Evolutionary conservation across 1,140 invertebrate genomes (phyloP).

Genomic region (Glossosoma conforme): DNA sequence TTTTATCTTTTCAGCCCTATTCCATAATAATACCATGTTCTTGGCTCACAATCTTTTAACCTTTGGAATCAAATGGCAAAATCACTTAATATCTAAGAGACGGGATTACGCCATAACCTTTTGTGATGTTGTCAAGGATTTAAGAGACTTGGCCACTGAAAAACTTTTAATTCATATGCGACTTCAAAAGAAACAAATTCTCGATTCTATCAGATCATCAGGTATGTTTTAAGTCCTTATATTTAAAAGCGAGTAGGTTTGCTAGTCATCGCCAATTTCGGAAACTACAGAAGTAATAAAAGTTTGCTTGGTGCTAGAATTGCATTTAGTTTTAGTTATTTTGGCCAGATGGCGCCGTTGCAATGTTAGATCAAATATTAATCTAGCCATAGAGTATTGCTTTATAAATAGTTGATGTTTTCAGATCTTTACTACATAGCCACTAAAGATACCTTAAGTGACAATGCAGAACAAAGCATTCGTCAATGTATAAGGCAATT

Average conservation of each 20-base stretch:
- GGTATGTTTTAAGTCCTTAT: constrained; percentile 46
- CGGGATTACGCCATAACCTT: constrained; percentile 41
- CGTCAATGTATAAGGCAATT: constrained; percentile 80
- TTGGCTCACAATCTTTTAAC: constrained; percentile 70
- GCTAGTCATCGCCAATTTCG: too few species aligned
- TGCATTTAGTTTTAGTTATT: too few species aligned
- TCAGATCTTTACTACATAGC: constrained; percentile 57
- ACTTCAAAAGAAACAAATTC: constrained; percentile 65
- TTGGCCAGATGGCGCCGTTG: too few species aligned
- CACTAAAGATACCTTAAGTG: constrained; percentile 52
- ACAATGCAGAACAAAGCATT: constrained; percentile 65
- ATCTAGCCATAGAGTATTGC: too few species aligned
- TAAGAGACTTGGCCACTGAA: constrained; percentile 62
- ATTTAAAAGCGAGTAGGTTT: too few species aligned
- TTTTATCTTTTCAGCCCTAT: constrained; percentile 63
- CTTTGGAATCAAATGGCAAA: constrained; percentile 56
- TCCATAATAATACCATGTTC: constrained; percentile 91
- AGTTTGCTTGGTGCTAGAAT: too few species aligned
- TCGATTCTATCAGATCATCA: constrained; percentile 67
- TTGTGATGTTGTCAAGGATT: constrained; percentile 48
- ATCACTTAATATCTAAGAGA: constrained; percentile 38
- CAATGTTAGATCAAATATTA: too few species aligned
- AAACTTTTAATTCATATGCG: constrained; percentile 68
- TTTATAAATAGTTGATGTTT: too few species aligned
- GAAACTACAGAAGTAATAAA: too few species aligned